phyloP scores from a whole-genome alignment of 2,888 invertebrate species.

The Lissonota sp. region DNA sequence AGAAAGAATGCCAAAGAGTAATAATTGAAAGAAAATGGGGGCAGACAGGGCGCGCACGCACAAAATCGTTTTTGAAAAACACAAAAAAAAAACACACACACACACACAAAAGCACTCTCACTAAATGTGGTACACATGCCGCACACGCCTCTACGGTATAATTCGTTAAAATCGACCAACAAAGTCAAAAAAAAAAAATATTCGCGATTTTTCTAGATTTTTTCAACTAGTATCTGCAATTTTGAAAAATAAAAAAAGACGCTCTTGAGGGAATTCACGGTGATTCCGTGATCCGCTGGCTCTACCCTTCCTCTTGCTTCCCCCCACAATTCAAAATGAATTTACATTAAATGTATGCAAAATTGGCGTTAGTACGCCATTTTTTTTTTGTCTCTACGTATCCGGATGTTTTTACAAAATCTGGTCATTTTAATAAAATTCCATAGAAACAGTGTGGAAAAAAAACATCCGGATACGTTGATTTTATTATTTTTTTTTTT shows the following conservation, averaged over 20 bases:
- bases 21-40: slow-evolving; percentile 42
- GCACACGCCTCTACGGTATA: slow-evolving; percentile 64
- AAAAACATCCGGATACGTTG: slow-evolving; percentile 39
- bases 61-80: slow-evolving; percentile 36
- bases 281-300: slow-evolving; percentile 81
- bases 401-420: slow-evolving; percentile 35
- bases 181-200: slow-evolving; percentile 24
- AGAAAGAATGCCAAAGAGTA: slow-evolving; percentile 22
- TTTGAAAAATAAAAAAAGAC: slow-evolving; percentile 62
- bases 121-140: slow-evolving; percentile 68
- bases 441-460: too few relatives aligned
- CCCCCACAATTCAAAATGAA: slow-evolving; percentile 78
- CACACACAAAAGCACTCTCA: slow-evolving; percentile 67
- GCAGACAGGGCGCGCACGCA: slow-evolving; percentile 64
- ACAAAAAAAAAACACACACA: slow-evolving; percentile 56
- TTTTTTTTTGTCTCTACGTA: not conserved
- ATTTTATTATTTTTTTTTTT: slow-evolving; percentile 19
- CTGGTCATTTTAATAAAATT: too few relatives aligned
- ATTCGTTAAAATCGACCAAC: slow-evolving; percentile 26
- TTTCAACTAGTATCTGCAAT: slow-evolving; percentile 31
- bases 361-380: slow-evolving; percentile 63
- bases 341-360: slow-evolving; percentile 46
- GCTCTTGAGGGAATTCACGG: slow-evolving; percentile 70
- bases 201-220: not conserved
- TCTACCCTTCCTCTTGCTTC: slow-evolving; percentile 84